A percentile compares a stretch with the other conserved stretches of the same genome.
Evolutionary conservation across 2,797 vertebrate genomes (phyloP).

Genomic region (Onychomys torridus): DNA sequence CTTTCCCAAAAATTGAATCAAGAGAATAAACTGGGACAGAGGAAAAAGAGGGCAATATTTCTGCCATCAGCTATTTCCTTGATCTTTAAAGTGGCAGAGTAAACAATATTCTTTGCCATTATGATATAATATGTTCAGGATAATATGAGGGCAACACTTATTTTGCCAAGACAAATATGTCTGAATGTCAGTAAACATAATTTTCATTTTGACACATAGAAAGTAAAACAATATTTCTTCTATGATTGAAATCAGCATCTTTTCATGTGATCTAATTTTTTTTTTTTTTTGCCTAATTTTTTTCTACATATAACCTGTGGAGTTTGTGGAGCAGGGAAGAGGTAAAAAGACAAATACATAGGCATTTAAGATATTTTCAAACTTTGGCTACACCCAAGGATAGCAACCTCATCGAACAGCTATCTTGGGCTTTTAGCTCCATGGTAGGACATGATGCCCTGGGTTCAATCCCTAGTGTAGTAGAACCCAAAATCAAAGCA

Average conservation of each 20-base stretch:
- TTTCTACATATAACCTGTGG: conserved; percentile 1
- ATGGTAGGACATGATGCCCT: not conserved
- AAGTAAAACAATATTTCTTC: conserved; percentile 31
- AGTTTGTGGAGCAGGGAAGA: not conserved
- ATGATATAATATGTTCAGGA: not conserved
- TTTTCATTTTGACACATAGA: conserved; percentile 48
- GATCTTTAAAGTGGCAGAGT: not conserved
- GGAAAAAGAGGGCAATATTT: not conserved
- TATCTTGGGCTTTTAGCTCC: not conserved
- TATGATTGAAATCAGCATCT: not conserved
- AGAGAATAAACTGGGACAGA: not conserved
- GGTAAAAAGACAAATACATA: not conserved
- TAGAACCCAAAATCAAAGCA: not conserved
- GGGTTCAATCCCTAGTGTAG: not conserved
- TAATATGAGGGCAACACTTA: not conserved
- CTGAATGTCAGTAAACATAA: not conserved
- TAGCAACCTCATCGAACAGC: not conserved
- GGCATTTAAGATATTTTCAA: not conserved
- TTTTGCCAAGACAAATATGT: not conserved
- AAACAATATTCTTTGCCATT: not conserved
- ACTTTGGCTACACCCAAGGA: not conserved
- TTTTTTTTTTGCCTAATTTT: conserved; percentile 22
- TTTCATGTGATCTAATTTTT: not conserved
- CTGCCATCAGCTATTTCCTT: conserved; percentile 15
- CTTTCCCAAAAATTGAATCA: conserved; percentile 17